Evolutionary conservation across 2,888 invertebrate genomes (phyloP).

Genomic region (Drosophila meridiana): DNA sequence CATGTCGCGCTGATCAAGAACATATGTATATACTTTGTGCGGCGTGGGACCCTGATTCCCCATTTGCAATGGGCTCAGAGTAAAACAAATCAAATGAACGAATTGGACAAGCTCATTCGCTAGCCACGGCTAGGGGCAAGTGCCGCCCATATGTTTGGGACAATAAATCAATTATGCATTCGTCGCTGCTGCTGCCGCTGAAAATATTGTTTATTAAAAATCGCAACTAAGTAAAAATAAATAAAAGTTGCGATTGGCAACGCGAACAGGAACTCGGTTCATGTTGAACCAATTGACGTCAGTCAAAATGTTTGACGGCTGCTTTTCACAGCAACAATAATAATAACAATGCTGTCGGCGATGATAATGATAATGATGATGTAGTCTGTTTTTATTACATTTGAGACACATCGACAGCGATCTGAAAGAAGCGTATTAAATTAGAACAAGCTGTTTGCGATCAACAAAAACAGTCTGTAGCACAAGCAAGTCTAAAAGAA

Average conservation of each 20-base stretch:
- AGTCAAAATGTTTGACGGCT: slow-evolving; percentile 25
- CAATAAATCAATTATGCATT: slow-evolving; percentile 47
- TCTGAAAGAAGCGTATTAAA: not conserved
- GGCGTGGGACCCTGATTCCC: no score
- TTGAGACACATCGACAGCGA: slow-evolving; percentile 7
- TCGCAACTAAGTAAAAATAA: slow-evolving; percentile 24
- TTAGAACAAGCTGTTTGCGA: slow-evolving; percentile 13
- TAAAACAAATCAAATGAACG: not conserved
- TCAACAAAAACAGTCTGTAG: slow-evolving; percentile 3
- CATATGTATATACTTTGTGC: no score
- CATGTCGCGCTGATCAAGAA: no score
- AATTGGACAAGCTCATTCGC: not conserved
- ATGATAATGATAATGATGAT: not conserved
- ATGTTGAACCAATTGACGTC: slow-evolving; percentile 46
- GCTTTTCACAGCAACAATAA: not conserved
- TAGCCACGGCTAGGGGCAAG: not conserved
- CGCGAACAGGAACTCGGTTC: slow-evolving; percentile 11
- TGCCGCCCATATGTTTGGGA: slow-evolving; percentile 25
- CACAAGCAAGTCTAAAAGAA: slow-evolving; percentile 1
- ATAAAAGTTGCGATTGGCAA: slow-evolving; percentile 11
- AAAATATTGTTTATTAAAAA: slow-evolving; percentile 33
- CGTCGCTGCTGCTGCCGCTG: not conserved
- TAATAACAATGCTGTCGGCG: not conserved
- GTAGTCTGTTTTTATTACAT: slow-evolving; percentile 13
- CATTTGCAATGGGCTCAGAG: no score